These are phyloP conservation scores for Drosophila dunni DNA, from an alignment of 1,140 invertebrate species.

Conservation along the genomic window DNA sequence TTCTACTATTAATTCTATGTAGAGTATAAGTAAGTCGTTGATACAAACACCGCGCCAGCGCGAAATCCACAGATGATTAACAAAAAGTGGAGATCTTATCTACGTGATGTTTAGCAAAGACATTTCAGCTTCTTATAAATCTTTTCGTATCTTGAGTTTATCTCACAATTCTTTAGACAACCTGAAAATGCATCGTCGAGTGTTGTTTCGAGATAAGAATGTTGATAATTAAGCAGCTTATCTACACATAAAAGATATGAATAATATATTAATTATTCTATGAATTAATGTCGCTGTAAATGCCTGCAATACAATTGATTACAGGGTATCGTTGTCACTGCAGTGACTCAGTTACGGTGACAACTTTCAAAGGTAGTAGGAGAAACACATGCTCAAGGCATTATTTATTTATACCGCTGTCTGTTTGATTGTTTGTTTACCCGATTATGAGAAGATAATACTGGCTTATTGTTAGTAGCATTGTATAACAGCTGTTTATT, in stretches of 20 bases:
- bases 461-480: neutral
- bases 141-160: slow-evolving; percentile 2
- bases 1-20: too few relatives aligned
- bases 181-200: neutral
- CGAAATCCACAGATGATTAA: neutral
- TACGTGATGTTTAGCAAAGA: neutral
- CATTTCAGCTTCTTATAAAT: slow-evolving; percentile 1
- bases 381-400: neutral
- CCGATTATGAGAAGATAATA: neutral
- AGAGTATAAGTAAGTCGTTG: too few relatives aligned
- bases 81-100: slow-evolving; percentile 8
- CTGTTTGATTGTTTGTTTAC: slow-evolving; percentile 12
- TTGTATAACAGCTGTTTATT: neutral
- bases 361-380: too few relatives aligned
- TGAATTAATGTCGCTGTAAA: slow-evolving; percentile 2
- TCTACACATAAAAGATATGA: slow-evolving; percentile 1
- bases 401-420: slow-evolving; percentile 18
- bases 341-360: neutral
- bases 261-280: slow-evolving; percentile 1
- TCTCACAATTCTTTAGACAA: neutral
- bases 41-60: neutral
- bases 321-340: neutral
- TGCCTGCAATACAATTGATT: slow-evolving; percentile 1
- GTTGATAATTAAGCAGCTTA: neutral
- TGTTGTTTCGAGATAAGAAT: neutral